These are phyloP conservation scores for Aphaenogaster ashmeadi DNA, from an alignment of 1,140 invertebrate species.

Conservation along the genomic window DNA sequence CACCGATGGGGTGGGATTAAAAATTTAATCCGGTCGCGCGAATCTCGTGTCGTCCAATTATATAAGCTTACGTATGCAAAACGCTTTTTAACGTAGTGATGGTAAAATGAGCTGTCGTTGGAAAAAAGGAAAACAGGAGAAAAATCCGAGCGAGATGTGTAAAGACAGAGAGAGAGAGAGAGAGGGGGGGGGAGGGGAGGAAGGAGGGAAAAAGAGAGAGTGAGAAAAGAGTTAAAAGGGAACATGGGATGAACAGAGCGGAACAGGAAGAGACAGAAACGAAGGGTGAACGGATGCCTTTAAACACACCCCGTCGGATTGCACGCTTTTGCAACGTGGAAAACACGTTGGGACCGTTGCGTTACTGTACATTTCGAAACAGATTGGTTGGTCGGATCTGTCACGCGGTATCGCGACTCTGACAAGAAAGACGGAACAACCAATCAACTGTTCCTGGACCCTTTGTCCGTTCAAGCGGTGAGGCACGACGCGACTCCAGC, in stretches of 20 bases:
- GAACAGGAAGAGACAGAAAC: background rate
- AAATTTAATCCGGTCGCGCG: conserved; percentile 65
- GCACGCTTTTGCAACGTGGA: conserved; percentile 66
- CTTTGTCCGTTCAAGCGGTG: conserved; percentile 67
- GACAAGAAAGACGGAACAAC: conserved; percentile 77
- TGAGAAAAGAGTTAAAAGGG: background rate
- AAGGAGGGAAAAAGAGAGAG: background rate
- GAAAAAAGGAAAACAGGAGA: background rate
- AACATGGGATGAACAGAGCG: background rate
- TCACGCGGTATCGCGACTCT: conserved; percentile 75
- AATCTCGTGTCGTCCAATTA: conserved; percentile 70
- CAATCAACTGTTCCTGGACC: conserved; percentile 76
- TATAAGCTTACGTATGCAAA: conserved; percentile 69
- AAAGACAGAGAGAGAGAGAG: background rate
- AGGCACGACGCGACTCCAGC: conserved; percentile 49
- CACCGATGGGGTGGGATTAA: conserved; percentile 60
- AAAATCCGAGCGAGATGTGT: background rate
- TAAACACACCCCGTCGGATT: conserved; percentile 66
- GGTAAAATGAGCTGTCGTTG: conserved; percentile 62
- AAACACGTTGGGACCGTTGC: conserved; percentile 43
- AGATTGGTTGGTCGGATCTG: conserved; percentile 77
- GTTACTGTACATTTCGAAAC: conserved; percentile 71
- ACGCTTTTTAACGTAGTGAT: conserved; percentile 69
- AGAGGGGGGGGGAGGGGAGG: no score
- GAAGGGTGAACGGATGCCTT: conserved; percentile 48